A percentile compares a stretch with the other conserved stretches of the same genome.
Conservation (phyloP, 1,140 invertebrate species). For the Radopholus similis region DNA sequence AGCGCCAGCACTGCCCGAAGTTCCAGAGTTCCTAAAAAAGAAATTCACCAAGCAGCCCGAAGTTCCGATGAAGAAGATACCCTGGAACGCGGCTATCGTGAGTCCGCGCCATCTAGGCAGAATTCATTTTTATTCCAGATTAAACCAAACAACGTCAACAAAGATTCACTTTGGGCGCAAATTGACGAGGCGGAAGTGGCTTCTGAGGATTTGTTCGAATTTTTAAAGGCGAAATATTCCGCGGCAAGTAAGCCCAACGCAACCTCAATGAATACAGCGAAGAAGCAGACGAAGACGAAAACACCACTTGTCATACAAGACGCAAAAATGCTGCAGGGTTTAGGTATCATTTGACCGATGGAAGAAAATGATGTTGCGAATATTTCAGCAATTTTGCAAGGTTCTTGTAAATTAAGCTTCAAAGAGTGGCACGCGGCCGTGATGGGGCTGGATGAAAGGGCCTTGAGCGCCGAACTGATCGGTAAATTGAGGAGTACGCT, state of each 20-base stretch:
- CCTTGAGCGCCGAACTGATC: constrained; percentile 21
- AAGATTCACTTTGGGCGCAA: constrained; percentile 37
- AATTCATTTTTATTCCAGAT: constrained; percentile 30
- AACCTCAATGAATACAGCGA: not conserved
- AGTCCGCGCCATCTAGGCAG: not conserved
- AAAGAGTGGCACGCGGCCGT: constrained; percentile 33
- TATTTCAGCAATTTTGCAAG: constrained; percentile 40
- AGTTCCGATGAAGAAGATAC: constrained; percentile 42
- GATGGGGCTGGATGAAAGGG: constrained; percentile 30
- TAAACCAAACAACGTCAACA: constrained; percentile 32
- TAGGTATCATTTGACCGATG: constrained; percentile 21
- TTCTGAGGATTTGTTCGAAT: constrained; percentile 29
- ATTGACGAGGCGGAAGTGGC: constrained; percentile 37
- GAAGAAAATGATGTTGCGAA: not conserved
- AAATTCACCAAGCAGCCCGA: constrained; percentile 20
- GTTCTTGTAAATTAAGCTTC: constrained; percentile 37
- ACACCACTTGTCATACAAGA: constrained; percentile 37
- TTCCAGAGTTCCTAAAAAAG: constrained; percentile 30
- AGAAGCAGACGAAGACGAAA: constrained; percentile 24
- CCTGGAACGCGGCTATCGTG: constrained; percentile 30
- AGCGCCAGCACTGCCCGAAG: constrained; percentile 21
- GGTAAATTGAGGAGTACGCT: constrained; percentile 12
- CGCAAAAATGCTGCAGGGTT: constrained; percentile 25
- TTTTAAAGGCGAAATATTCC: constrained; percentile 37
- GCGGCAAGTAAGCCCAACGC: constrained; percentile 8